phyloP scores from a whole-genome alignment of 1,140 invertebrate genomes.

The Dermatophagoides farinae region DNA sequence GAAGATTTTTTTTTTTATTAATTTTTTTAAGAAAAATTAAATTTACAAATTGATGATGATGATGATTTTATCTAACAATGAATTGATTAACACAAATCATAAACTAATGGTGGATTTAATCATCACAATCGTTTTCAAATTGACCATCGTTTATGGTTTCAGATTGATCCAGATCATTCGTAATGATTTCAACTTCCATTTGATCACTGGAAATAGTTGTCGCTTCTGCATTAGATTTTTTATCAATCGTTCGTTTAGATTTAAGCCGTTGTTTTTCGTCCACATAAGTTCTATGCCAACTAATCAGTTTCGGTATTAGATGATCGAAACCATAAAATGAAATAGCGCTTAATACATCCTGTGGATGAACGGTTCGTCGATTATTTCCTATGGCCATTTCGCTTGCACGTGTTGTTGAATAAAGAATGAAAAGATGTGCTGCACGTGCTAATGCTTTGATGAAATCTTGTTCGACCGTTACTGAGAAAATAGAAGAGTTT shows the following conservation, averaged over 20 bases:
- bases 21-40: too few species aligned
- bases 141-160: too few species aligned
- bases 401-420: constrained; percentile 4
- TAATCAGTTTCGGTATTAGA: neutral
- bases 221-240: neutral
- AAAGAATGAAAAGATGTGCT: constrained; percentile 1
- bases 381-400: neutral
- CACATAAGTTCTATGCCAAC: neutral
- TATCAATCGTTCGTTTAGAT: neutral
- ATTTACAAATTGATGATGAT: too few species aligned
- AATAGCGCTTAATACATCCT: constrained; percentile 6
- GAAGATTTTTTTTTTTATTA: too few species aligned
- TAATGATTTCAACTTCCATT: neutral
- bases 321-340: neutral
- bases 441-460: constrained; percentile 2
- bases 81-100: too few species aligned
- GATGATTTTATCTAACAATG: too few species aligned
- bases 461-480: neutral
- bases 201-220: neutral
- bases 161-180: too few species aligned
- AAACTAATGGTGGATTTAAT: too few species aligned
- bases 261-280: neutral
- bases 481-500: neutral
- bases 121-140: too few species aligned
- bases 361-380: neutral